Conservation (phyloP, 1,140 invertebrate genomes). For the Orussus abietinus region DNA sequence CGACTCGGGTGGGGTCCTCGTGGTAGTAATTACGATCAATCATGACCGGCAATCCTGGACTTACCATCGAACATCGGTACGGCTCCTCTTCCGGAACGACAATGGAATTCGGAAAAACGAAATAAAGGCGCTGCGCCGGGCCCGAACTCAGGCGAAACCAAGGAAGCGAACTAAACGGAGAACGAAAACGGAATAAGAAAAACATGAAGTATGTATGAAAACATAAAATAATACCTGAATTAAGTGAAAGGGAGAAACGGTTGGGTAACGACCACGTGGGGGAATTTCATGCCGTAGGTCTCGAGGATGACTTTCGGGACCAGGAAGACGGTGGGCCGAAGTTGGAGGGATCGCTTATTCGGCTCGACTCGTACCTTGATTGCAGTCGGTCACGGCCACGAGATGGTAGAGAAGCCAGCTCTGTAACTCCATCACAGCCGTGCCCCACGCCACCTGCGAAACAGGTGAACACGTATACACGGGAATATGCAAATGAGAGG, state of each 20-base stretch:
- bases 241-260: background rate
- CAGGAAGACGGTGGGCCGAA: too few species aligned
- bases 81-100: slow-evolving; percentile 31
- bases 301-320: too few species aligned
- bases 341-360: too few species aligned
- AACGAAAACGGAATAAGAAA: background rate
- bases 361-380: slow-evolving; percentile 49
- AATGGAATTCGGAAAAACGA: slow-evolving; percentile 38
- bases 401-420: slow-evolving; percentile 53
- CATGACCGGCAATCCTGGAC: too few species aligned
- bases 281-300: too few species aligned
- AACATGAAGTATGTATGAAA: background rate
- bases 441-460: slow-evolving; percentile 52
- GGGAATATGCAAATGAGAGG: background rate
- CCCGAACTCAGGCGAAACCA: slow-evolving; percentile 38
- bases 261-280: too few species aligned
- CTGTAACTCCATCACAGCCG: slow-evolving; percentile 51
- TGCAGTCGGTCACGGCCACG: slow-evolving; percentile 51
- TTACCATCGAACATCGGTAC: slow-evolving; percentile 49
- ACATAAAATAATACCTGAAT: background rate
- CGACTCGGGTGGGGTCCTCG: too few species aligned
- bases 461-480: slow-evolving; percentile 8
- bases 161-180: slow-evolving; percentile 39
- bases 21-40: too few species aligned
- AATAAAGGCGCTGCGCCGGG: slow-evolving; percentile 31